Percentiles rank a stretch among this genome's conserved stretches.
Conservation (phyloP, 2,888 invertebrate species). For the Cactoblastis cactorum region DNA sequence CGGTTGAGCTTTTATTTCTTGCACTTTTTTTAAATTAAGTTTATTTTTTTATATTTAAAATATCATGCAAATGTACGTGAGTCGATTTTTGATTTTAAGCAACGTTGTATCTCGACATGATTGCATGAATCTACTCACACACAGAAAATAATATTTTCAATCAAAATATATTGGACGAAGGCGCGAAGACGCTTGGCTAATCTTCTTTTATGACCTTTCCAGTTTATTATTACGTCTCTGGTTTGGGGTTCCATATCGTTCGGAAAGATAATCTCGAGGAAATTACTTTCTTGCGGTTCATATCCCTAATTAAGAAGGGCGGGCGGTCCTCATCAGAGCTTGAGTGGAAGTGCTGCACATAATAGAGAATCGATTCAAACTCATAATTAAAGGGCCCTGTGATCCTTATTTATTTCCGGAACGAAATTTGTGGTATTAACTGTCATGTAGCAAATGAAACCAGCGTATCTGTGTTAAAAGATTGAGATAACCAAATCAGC, state of each 20-base stretch:
- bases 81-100: neutral
- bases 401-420: neutral
- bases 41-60: no score
- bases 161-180: slow-evolving; percentile 21
- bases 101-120: neutral
- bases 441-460: no score
- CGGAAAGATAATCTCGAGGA: slow-evolving; percentile 47
- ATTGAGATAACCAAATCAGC: no score
- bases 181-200: slow-evolving; percentile 24
- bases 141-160: slow-evolving; percentile 19
- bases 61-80: neutral
- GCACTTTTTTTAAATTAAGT: no score
- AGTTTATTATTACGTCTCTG: slow-evolving; percentile 37
- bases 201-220: slow-evolving; percentile 28
- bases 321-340: slow-evolving; percentile 41
- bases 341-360: slow-evolving; percentile 40
- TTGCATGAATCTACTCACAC: slow-evolving; percentile 3
- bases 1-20: neutral
- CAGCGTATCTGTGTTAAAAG: no score
- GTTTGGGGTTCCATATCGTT: slow-evolving; percentile 35
- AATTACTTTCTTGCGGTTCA: slow-evolving; percentile 67
- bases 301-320: slow-evolving; percentile 63
- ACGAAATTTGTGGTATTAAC: no score
- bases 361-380: slow-evolving; percentile 49
- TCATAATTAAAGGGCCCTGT: neutral